These are phyloP conservation scores for Ctena decussata DNA, from an alignment of 2,888 invertebrate species.

Conservation along the genomic window DNA sequence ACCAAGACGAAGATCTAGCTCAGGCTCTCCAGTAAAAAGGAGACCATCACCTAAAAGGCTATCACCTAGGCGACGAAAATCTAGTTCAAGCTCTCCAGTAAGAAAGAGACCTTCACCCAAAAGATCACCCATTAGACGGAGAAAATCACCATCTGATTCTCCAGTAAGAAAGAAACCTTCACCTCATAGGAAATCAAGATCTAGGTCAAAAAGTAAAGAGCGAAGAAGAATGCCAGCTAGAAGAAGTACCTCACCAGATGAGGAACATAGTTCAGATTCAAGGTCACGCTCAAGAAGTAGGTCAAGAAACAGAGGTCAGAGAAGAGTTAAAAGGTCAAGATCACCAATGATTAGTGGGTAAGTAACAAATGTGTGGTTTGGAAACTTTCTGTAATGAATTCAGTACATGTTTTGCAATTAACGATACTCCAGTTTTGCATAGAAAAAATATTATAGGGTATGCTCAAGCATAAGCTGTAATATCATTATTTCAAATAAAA, in stretches of 20 bases:
- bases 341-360: constrained; percentile 43
- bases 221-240: constrained; percentile 34
- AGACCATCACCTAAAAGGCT: not conserved
- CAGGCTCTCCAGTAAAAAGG: constrained; percentile 2
- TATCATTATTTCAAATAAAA: too few species aligned
- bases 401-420: too few species aligned
- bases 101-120: constrained; percentile 1
- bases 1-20: not conserved
- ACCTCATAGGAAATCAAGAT: not conserved
- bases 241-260: not conserved
- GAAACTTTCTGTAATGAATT: too few species aligned
- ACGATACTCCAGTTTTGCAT: too few species aligned
- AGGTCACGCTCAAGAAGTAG: constrained; percentile 48
- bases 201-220: constrained; percentile 25
- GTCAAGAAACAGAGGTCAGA: constrained; percentile 17
- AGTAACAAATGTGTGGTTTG: too few species aligned
- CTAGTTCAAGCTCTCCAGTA: constrained; percentile 24
- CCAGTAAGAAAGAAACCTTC: not conserved
- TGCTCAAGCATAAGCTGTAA: too few species aligned
- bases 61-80: not conserved
- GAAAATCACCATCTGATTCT: constrained; percentile 4
- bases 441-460: too few species aligned
- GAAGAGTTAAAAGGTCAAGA: constrained; percentile 46
- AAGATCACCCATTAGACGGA: constrained; percentile 13
- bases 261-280: constrained; percentile 30